Evolutionary conservation across 2,797 vertebrate species (phyloP), one percentile per base, ranked within the genome.

Genomic region (Cephalopachus bancanus): DNA sequence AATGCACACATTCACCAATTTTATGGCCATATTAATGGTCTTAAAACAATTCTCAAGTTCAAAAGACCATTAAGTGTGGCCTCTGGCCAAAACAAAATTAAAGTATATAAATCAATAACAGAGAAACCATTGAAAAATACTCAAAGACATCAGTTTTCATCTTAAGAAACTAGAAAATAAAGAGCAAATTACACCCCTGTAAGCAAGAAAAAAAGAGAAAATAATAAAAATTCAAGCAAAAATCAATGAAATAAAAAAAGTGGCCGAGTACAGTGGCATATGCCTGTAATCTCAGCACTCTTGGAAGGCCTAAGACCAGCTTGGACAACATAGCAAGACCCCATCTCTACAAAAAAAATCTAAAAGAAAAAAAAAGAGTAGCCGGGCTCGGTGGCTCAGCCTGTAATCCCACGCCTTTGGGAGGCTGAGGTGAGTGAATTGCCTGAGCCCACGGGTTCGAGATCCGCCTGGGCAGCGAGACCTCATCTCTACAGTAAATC

Each of bases 91-190:
- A 62, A 60, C 7, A 24, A 17, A 74, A 62, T 87, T 59, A 72
- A 87, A 10, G 37, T 87, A 59, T 87, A 20, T 19, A 80, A 55
- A 17, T 69, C 62, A 79, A 4, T 64, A 72, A 91, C 53, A 79
- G 62, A 78, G 62, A 91, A 44, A 87, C 33, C 57, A 9, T 83
- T 83, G n/a, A 72, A 44, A 83, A 93, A 83, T 33, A 30, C 51
- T 30, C 24, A 79, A 92, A 83, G 28, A 49, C 22, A 9, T 90
- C 16, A 55, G 19, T 67, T 83, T 83, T n/a, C 3, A 74, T 67
- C 49, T 78, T 72, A 64, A 84, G n/a, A 94, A 89, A 84, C 3
- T 74, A 62, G 55, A 93, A 96, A 78, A 89, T 20, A 49, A 93
- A 87, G 12, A 94, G 24, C 33, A 91, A 83, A 83, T 57, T 91